Evolutionary conservation across 53 echinoderm and acorn worm genomes (phyloP), one percentile per base, ranked within the genome.

Genomic region (Patiria pectinifera): DNA sequence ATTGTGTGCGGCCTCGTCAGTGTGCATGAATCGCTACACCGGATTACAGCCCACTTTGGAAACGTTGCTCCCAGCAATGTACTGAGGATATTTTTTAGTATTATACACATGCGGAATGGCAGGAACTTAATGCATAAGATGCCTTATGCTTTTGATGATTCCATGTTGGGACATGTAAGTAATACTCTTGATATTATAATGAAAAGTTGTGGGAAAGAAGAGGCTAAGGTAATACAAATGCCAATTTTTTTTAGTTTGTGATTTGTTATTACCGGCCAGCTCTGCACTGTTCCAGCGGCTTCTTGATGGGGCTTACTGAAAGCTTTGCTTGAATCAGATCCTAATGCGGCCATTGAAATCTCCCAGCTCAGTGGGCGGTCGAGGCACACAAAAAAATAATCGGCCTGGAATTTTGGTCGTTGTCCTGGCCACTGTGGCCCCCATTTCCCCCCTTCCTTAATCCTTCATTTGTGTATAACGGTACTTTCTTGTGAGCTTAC

Each of bases 131-230:
- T 14, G 46, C 11, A 62, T 4, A 24, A 82, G 83, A 72, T 86
- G 86, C 16, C 72, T 86, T 72, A 86, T n/a, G 47, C 60, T 16
- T 71, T 71, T 47, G 86, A 86, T n/a, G 86, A 70, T 3, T 46
- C 71, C 19, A 11, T n/a, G 48, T 47, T 47, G 86, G 49, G 10
- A 70, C n/a, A 86, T 86, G 86, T 86, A 61, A 86, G 86, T 86
- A 71, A 6, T 86, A 0, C 21, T 11, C 22, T 12, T 11, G 63
- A 26, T 53, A 49, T 3, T 49, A 49, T 49, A 35, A 35, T 4
- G 7, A 0, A 35, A 63, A 60, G 60, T 8, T 60, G 60, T 10
- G 14, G 26, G 60, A 62, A 59, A 6, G 10, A 21, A 11, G 45
- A 35, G 21, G 35, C 35, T 1, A 35, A 35, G 35, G 35, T 35